These are phyloP conservation scores for Bucco capensis DNA, from an alignment of 2,113 vertebrate species.

Conservation along the genomic window DNA sequence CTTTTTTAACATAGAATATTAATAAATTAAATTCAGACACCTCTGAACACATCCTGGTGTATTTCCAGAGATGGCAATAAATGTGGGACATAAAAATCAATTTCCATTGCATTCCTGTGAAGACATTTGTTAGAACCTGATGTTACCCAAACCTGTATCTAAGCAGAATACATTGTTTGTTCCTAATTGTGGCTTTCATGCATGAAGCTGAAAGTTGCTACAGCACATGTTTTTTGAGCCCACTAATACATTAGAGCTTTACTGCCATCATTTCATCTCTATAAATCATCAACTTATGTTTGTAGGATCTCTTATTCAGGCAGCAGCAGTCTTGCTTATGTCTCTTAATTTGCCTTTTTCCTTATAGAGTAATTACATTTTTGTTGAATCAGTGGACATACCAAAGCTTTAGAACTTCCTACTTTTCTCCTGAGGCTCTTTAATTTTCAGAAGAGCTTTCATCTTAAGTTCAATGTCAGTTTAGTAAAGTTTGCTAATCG, in stretches of 20 bases:
- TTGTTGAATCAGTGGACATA: background rate
- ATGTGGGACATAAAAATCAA: background rate
- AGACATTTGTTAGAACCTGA: background rate
- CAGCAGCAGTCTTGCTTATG: background rate
- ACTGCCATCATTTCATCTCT: background rate
- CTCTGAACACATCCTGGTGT: background rate
- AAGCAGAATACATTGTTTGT: background rate
- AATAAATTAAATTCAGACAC: background rate
- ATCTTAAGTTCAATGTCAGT: background rate
- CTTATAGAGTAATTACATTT: conserved; percentile 3
- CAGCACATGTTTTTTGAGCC: background rate
- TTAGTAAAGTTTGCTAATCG: conserved; percentile 16
- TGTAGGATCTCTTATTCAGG: background rate
- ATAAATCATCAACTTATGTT: background rate
- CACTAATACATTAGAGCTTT: background rate
- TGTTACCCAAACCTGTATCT: background rate
- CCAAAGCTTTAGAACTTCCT: conserved; percentile 2
- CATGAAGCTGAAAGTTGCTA: background rate
- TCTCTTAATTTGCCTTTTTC: conserved; percentile 4
- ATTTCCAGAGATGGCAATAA: background rate
- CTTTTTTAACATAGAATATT: background rate
- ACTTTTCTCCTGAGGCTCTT: background rate
- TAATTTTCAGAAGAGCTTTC: background rate
- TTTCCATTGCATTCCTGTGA: background rate
- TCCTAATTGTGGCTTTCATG: background rate